Evolutionary conservation across 2,113 vertebrate species (phyloP).

Genomic region (Smithornis capensis): DNA sequence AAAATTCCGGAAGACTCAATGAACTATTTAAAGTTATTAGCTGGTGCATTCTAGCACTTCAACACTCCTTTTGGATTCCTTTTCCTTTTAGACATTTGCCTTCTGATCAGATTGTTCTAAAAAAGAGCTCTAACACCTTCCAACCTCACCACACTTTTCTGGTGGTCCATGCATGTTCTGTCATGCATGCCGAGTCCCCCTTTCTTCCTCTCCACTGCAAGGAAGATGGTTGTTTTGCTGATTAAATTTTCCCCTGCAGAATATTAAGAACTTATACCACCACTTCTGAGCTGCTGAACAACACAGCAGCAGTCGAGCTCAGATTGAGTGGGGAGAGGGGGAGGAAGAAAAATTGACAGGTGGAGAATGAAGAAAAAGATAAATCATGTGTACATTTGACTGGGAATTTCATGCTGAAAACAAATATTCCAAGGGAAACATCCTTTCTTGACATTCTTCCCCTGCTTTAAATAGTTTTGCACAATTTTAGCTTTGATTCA

Average conservation of each 20-base stretch:
- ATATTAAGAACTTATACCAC: constrained; percentile 67
- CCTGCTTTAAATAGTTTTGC: background rate
- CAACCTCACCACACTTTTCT: constrained; percentile 67
- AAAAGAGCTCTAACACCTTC: constrained; percentile 66
- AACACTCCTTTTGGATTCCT: constrained; percentile 72
- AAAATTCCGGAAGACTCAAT: constrained; percentile 83
- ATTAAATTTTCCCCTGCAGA: constrained; percentile 78
- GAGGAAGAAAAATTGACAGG: background rate
- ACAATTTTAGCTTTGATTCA: background rate
- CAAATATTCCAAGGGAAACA: background rate
- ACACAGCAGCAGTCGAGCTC: background rate
- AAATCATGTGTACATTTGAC: background rate
- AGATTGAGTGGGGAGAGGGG: background rate
- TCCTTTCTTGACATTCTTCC: background rate
- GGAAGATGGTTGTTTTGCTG: constrained; percentile 79
- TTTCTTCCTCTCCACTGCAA: constrained; percentile 40
- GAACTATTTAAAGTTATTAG: constrained; percentile 85
- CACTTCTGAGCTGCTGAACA: constrained; percentile 16
- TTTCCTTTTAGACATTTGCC: constrained; percentile 71
- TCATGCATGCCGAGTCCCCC: constrained; percentile 53
- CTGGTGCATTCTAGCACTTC: constrained; percentile 74
- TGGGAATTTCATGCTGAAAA: constrained; percentile 5
- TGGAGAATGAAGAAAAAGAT: background rate
- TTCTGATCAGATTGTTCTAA: constrained; percentile 76
- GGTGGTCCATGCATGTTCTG: constrained; percentile 73